A percentile compares a stretch with the other conserved stretches of the same genome.
These are phyloP conservation scores for Thalpophila matura DNA, from an alignment of 2,888 invertebrate species.

Conservation along the genomic window DNA sequence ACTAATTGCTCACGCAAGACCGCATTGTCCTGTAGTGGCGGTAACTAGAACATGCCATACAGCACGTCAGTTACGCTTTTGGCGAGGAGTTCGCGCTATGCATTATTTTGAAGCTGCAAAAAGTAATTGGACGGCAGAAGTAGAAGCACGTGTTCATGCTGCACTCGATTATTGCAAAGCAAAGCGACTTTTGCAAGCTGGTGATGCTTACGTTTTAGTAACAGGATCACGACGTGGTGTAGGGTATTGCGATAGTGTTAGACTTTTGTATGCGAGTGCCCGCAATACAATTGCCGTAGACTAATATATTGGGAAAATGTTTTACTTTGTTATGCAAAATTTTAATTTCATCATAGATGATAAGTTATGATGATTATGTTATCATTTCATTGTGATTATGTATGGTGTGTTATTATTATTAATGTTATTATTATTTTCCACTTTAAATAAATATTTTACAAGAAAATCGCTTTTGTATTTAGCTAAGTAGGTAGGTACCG, in stretches of 20 bases:
- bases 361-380: too few species aligned
- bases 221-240: slow-evolving; percentile 83
- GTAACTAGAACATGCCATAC: slow-evolving; percentile 93
- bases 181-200: slow-evolving; percentile 81
- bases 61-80: slow-evolving; percentile 91
- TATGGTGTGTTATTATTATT: too few species aligned
- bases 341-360: too few species aligned
- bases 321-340: too few species aligned
- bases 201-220: slow-evolving; percentile 84
- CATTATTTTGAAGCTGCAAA: slow-evolving; percentile 86
- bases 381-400: too few species aligned
- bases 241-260: slow-evolving; percentile 84
- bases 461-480: too few species aligned
- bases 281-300: slow-evolving; percentile 72
- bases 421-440: too few species aligned
- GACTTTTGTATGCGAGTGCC: slow-evolving; percentile 83
- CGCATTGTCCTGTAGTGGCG: slow-evolving; percentile 94
- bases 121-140: slow-evolving; percentile 78
- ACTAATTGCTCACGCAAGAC: slow-evolving; percentile 92
- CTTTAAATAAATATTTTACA: too few species aligned
- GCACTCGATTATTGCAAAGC: slow-evolving; percentile 86
- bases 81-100: slow-evolving; percentile 88
- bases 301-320: slow-evolving; percentile 24
- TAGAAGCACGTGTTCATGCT: slow-evolving; percentile 79
- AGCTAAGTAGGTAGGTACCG: too few species aligned